Base-by-base conservation (phyloP, 2,888 invertebrate species). In the Sepiola atlantica region DNA sequence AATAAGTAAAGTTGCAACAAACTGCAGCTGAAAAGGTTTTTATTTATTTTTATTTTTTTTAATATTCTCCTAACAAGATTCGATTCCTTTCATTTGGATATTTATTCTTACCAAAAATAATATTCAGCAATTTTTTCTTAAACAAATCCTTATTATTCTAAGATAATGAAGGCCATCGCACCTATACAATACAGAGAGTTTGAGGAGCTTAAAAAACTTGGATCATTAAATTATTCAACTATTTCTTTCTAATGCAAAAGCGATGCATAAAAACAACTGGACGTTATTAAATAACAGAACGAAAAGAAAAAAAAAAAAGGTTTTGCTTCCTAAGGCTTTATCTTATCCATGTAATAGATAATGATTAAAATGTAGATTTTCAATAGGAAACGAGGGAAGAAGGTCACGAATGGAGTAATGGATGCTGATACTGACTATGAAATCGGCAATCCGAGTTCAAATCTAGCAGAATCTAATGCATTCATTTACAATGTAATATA, bases 101-200 rank as follows among this genome's bases (percentile, higher is more conserved):
- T 77, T 77, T 77, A 77, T 77, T 77, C 77, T 32, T 77, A 77
- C 77, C 77, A 32, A n/a, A 77, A 77, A 77, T 77, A 77, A 77
- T 32, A 77, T 77, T n/a, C 77, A 32, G 16, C n/a, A 77, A n/a
- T 77, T 77, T 77, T 77, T 77, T 77, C n/a, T 77, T 61, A 16
- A 77, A 77, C n/a, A 77, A 77, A 77, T 77, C n/a, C 4, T n/a
- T 3, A 77, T 77, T 77, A 77, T 77, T 77, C n/a, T 77, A n/a
- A n/a, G n/a, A 77, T 77, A 77, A 77, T 77, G 77, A 77, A 61
- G 24, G 28, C 61, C n/a, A n/a, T 77, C 16, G 32, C n/a, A 14
- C 2, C 16, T 12, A n/a, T n/a, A 32, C 77, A 77, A 77, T 77
- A 32, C n/a, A 77, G 77, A 77, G n/a, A 77, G 77, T 77, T 61